These are phyloP conservation scores for Phoebastria nigripes DNA, from an alignment of 2,797 vertebrate genomes.

Conservation along the genomic window DNA sequence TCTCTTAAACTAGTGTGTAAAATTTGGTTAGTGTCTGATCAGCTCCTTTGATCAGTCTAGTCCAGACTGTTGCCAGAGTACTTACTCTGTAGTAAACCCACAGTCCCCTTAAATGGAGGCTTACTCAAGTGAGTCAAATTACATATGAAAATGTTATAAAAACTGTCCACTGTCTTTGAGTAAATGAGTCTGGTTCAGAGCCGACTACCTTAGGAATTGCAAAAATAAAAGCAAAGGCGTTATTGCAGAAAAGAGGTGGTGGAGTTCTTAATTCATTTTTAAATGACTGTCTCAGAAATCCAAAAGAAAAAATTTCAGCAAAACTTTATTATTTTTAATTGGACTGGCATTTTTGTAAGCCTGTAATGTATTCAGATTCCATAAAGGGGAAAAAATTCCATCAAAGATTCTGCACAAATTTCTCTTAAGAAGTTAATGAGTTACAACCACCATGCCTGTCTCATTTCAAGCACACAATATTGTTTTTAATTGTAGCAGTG, in stretches of 20 bases:
- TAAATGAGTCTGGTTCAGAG: background rate
- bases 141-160: background rate
- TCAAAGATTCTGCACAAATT: background rate
- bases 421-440: background rate
- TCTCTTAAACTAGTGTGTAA: background rate
- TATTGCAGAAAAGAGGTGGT: background rate
- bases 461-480: background rate
- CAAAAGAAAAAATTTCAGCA: background rate
- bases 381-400: background rate
- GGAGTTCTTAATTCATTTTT: background rate
- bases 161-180: background rate
- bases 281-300: background rate
- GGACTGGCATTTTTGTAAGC: background rate
- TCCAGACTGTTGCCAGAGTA: background rate
- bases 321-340: background rate
- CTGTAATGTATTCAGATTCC: background rate
- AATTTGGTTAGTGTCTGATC: slow-evolving; percentile 21
- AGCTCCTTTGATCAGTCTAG: slow-evolving; percentile 14
- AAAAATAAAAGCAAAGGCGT: background rate
- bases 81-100: background rate
- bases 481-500: background rate
- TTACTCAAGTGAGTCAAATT: slow-evolving; percentile 1
- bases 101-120: background rate
- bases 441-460: background rate
- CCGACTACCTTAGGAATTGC: background rate